These are phyloP conservation scores for Schizaphis graminum DNA, from an alignment of 2,888 invertebrate species.

Conservation along the genomic window DNA sequence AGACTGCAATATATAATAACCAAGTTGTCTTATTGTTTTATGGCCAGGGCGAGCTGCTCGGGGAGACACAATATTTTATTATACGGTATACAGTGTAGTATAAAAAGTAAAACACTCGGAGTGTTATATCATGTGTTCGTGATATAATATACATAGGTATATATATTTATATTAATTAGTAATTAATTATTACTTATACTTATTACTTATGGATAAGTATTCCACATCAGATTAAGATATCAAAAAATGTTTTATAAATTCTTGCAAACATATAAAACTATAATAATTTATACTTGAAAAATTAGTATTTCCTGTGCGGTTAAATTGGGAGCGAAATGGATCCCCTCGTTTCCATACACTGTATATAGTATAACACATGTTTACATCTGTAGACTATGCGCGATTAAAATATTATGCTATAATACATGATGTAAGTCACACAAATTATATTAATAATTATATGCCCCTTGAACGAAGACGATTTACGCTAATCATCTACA, in stretches of 20 bases:
- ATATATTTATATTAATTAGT: background rate
- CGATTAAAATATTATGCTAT: background rate
- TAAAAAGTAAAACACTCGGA: background rate
- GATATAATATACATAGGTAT: background rate
- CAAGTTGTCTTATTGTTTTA: conserved; percentile 49
- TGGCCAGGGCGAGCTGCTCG: background rate
- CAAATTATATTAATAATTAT: too few species aligned
- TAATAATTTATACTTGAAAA: too few species aligned
- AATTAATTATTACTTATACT: background rate
- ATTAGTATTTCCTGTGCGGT: background rate
- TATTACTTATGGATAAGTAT: background rate
- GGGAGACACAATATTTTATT: background rate
- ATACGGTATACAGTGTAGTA: background rate
- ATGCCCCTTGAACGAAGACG: background rate
- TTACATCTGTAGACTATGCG: background rate
- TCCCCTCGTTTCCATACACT: background rate
- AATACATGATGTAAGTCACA: too few species aligned
- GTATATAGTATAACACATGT: background rate
- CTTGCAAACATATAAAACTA: too few species aligned
- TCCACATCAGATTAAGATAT: background rate
- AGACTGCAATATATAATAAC: background rate
- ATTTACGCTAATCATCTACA: background rate
- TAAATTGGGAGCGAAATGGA: background rate
- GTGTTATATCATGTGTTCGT: background rate
- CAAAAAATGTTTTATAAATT: background rate